Percentiles rank a stretch among this genome's conserved stretches.
These are phyloP conservation scores for Trissolcus japonicus DNA, from an alignment of 2,888 invertebrate species.

Conservation along the genomic window DNA sequence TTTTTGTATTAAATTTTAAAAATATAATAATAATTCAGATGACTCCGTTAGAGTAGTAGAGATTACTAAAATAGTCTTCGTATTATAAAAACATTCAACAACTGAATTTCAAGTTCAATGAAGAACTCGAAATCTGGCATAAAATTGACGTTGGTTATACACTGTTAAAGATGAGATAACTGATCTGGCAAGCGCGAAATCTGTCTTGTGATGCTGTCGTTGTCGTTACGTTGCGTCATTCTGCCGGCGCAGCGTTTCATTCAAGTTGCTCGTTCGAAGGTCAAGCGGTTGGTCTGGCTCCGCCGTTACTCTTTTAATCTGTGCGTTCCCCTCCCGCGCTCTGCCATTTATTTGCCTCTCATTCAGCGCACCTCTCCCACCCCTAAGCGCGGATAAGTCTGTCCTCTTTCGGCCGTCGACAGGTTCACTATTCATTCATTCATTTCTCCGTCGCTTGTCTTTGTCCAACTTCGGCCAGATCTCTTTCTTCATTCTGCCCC, in stretches of 20 bases:
- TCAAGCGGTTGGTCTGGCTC: conserved; percentile 70
- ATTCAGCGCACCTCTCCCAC: conserved; percentile 41
- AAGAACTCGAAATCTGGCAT: no score
- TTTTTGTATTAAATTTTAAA: no score
- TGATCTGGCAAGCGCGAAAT: conserved; percentile 27
- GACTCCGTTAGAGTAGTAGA: no score
- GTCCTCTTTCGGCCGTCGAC: conserved; percentile 42
- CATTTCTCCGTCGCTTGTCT: conserved; percentile 44
- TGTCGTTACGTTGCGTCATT: conserved; percentile 68
- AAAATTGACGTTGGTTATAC: no score
- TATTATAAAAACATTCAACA: no score
- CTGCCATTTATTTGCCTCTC: conserved; percentile 42
- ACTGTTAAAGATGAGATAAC: no score
- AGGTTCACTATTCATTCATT: conserved; percentile 70
- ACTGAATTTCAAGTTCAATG: no score
- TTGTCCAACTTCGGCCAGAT: conserved; percentile 42
- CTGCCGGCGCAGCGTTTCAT: conserved; percentile 69
- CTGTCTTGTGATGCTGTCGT: conserved; percentile 58
- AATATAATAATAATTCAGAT: no score
- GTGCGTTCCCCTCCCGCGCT: conserved; percentile 44
- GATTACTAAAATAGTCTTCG: no score
- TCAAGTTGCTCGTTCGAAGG: conserved; percentile 72
- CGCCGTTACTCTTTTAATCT: conserved; percentile 57
- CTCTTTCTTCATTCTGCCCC: conserved; percentile 25
- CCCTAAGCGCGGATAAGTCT: conserved; percentile 20